Base-by-base conservation (phyloP, 2,888 invertebrate species). In the Eristalis arbustorum region DNA sequence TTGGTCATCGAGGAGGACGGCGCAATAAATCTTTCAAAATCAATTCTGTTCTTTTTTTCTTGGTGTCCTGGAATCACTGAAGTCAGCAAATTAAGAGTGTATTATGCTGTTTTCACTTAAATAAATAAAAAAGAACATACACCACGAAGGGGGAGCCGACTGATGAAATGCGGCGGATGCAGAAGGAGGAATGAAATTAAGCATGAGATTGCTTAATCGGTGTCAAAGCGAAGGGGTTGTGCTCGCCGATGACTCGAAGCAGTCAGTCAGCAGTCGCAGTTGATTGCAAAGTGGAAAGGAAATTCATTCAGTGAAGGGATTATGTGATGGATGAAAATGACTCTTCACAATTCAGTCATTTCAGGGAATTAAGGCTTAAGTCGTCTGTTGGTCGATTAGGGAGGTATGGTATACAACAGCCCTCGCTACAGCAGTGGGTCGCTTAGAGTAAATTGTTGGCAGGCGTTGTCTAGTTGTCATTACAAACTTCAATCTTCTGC, bases 31-130 rank as follows among this genome's bases (percentile, higher is more conserved):
- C 87, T 87, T 87, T 73, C 49, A 37, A 57, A 82, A 71, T 77
- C 80, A 76, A 72, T 81, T 78, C 14, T 3, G 49, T 37, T 25
- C 10, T 31, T 76, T 68, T 34, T 40, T 23, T 34, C 25, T 3
- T 3, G 37, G 40, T 64, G 18, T 40, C 31, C 69, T 3, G 49
- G 59, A 74, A 77, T 69, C 63, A 82, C 69, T 81, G 68, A 67
- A 83, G 84, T 88, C 84, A 88, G 84, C 79, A 84, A 88, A 88
- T 88, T 80, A 88, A 66, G 80, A 84, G 68, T 73, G 64, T 80
- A 69, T 79, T 79, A 79, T 73, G 72, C 84, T 69, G 73, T 72
- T 79, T 82, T 84, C 68, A 62, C 84, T 80, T 80, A 84, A 79
- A 88, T 78, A 76, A 73, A 88, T 76, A 79, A 79, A 84, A 73